phyloP scores from a whole-genome alignment of 2,888 invertebrate genomes.

The Nasonia oneida region DNA sequence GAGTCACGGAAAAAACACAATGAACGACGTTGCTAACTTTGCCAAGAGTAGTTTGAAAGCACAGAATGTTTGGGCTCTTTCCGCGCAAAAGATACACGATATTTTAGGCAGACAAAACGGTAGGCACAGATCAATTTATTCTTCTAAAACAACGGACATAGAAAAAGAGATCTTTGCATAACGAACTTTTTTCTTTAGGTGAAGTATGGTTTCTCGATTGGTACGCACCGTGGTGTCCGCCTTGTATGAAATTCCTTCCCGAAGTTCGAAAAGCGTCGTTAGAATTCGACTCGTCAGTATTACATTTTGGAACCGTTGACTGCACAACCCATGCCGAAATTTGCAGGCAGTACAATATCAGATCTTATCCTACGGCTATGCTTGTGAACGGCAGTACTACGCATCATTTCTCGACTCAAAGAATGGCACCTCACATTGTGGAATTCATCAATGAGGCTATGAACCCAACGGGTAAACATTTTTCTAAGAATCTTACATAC shows the following conservation, averaged over 20 bases:
- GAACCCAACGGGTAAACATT: constrained; percentile 80
- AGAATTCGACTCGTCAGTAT: constrained; percentile 79
- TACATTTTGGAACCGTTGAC: constrained; percentile 85
- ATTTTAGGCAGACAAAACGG: constrained; percentile 78
- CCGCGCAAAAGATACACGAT: constrained; percentile 83
- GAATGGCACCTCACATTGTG: constrained; percentile 82
- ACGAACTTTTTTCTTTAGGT: constrained; percentile 58
- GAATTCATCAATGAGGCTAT: constrained; percentile 84
- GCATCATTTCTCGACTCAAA: constrained; percentile 82
- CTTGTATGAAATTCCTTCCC: constrained; percentile 85
- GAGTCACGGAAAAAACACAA: constrained; percentile 83
- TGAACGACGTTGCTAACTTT: constrained; percentile 83
- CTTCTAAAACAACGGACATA: not conserved
- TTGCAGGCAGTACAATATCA: constrained; percentile 83
- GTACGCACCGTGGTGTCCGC: constrained; percentile 90
- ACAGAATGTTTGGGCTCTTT: constrained; percentile 83
- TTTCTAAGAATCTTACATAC: not conserved
- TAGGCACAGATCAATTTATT: constrained; percentile 49
- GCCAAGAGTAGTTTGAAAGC: constrained; percentile 83
- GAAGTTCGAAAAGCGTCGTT: constrained; percentile 85
- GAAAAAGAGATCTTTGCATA: not conserved
- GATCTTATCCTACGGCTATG: constrained; percentile 86
- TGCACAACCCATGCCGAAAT: constrained; percentile 83
- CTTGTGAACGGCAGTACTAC: constrained; percentile 83
- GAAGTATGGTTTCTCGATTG: constrained; percentile 86